Percentiles rank a stretch among this genome's conserved stretches.
These are phyloP conservation scores for Onchidella celtica DNA, from an alignment of 2,888 invertebrate genomes.

Conservation along the genomic window DNA sequence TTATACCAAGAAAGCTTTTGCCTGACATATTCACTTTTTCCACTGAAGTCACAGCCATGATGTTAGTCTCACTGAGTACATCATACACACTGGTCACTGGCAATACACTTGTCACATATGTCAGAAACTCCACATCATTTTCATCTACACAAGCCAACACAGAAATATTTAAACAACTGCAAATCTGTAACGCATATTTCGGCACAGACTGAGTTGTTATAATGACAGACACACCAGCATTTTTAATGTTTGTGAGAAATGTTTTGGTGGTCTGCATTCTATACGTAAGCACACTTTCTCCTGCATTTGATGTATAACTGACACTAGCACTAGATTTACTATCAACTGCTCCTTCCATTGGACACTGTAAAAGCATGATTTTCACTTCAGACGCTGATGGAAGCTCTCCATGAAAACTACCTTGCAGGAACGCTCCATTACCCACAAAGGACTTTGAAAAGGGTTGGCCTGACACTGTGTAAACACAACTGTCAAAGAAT, in stretches of 20 bases:
- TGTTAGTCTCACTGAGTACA: slow-evolving; percentile 3
- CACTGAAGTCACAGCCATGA: slow-evolving; percentile 12
- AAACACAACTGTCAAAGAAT: slow-evolving; percentile 21
- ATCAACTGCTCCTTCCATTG: slow-evolving; percentile 31
- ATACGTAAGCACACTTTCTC: slow-evolving; percentile 38
- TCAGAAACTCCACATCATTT: slow-evolving; percentile 58
- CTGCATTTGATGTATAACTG: neutral
- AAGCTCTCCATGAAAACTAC: slow-evolving; percentile 27
- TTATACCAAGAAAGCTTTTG: slow-evolving; percentile 37
- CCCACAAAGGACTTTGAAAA: slow-evolving; percentile 53
- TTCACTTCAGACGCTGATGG: neutral
- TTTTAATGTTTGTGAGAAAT: slow-evolving; percentile 39
- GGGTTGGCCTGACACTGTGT: slow-evolving; percentile 49
- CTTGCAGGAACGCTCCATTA: slow-evolving; percentile 51
- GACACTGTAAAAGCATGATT: slow-evolving; percentile 46
- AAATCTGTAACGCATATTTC: slow-evolving; percentile 57
- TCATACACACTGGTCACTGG: slow-evolving; percentile 41
- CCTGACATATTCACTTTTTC: slow-evolving; percentile 22
- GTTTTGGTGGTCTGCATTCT: slow-evolving; percentile 22
- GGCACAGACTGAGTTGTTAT: slow-evolving; percentile 60
- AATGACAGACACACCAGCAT: slow-evolving; percentile 50
- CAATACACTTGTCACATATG: slow-evolving; percentile 39
- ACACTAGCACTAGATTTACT: slow-evolving; percentile 21
- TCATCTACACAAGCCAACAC: slow-evolving; percentile 58
- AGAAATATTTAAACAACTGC: slow-evolving; percentile 54